Conservation (phyloP, 1,140 invertebrate genomes). For the Drosophila guanche region DNA sequence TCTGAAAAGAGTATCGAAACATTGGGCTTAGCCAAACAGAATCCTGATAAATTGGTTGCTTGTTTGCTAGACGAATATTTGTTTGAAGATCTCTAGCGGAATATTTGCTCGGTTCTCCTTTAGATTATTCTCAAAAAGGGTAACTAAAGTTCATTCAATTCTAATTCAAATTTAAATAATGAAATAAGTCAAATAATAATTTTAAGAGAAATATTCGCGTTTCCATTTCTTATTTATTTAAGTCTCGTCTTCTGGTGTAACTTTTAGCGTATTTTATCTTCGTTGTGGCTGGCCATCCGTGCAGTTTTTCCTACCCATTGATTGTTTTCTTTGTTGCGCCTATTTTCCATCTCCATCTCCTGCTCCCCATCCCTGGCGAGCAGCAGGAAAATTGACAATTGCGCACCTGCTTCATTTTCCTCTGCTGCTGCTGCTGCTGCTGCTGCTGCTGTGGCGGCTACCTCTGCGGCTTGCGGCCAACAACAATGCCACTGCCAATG, state of each 20-base stretch:
- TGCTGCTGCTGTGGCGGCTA: constrained; percentile 32
- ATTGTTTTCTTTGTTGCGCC: constrained; percentile 68
- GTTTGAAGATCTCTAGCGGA: too few species aligned
- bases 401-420: constrained; percentile 79
- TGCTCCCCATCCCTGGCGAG: constrained; percentile 22
- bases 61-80: too few species aligned
- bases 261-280: constrained; percentile 28
- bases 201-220: too few species aligned
- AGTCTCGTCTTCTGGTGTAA: background rate
- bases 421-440: constrained; percentile 39
- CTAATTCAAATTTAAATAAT: too few species aligned
- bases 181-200: too few species aligned
- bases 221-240: too few species aligned
- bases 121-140: too few species aligned
- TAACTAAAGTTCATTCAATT: too few species aligned
- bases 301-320: constrained; percentile 47
- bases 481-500: constrained; percentile 72
- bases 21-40: background rate
- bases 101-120: too few species aligned
- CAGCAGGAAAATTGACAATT: constrained; percentile 77
- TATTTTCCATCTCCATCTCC: constrained; percentile 19
- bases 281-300: constrained; percentile 3
- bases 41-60: too few species aligned
- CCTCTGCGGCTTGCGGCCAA: constrained; percentile 44
- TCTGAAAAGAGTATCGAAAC: background rate